A percentile compares a stretch with the other conserved stretches of the same genome.
These are phyloP conservation scores for Parascotia fuliginaria DNA, from an alignment of 2,888 invertebrate genomes.

Conservation along the genomic window DNA sequence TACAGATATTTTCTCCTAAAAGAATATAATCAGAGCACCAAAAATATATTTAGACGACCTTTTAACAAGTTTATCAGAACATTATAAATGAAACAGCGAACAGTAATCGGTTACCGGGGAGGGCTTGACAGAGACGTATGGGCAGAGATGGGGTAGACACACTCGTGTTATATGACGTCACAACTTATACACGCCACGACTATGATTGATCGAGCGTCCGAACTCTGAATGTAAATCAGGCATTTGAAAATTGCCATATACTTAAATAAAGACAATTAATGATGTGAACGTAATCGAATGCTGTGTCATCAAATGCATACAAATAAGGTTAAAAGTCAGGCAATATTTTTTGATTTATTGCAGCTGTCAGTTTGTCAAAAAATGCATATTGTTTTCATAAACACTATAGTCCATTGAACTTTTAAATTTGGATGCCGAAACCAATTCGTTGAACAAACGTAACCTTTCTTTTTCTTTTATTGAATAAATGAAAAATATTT, in stretches of 20 bases:
- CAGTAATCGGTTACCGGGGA: slow-evolving; percentile 38
- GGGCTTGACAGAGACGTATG: slow-evolving; percentile 44
- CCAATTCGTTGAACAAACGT: too few species aligned
- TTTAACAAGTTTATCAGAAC: slow-evolving; percentile 3
- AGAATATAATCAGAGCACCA: too few species aligned
- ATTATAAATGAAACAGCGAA: slow-evolving; percentile 28
- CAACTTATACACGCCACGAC: slow-evolving; percentile 31
- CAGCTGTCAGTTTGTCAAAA: too few species aligned
- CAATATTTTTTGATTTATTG: not conserved
- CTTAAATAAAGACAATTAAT: not conserved
- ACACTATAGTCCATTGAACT: too few species aligned
- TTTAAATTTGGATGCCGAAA: too few species aligned
- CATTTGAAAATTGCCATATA: not conserved
- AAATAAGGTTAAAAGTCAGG: not conserved
- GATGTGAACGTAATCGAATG: not conserved
- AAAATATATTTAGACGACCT: too few species aligned
- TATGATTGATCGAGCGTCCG: slow-evolving; percentile 12
- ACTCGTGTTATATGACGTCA: slow-evolving; percentile 47
- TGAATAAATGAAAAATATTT: too few species aligned
- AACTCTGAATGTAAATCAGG: not conserved
- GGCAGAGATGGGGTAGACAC: slow-evolving; percentile 39
- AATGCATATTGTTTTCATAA: too few species aligned
- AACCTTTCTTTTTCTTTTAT: too few species aligned
- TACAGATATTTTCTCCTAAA: too few species aligned
- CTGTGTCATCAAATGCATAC: not conserved